Conservation (phyloP, 1,140 invertebrate genomes). For the Acyrthosiphon pisum region DNA sequence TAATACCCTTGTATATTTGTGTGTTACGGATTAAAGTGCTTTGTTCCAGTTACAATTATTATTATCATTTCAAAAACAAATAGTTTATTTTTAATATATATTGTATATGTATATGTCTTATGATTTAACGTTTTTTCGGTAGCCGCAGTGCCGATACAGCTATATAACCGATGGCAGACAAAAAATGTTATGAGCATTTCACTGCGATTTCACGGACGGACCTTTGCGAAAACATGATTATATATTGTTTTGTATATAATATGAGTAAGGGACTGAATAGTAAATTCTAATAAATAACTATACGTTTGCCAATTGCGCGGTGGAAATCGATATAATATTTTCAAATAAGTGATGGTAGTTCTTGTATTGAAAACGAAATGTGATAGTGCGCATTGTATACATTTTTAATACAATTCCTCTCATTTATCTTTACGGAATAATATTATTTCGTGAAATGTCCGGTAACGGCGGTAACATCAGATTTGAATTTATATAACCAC, state of each 20-base stretch:
- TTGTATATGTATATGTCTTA: background rate
- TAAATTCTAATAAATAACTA: background rate
- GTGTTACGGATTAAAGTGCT: background rate
- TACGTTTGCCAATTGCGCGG: background rate
- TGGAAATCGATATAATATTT: conserved; percentile 6
- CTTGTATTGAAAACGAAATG: background rate
- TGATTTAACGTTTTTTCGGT: background rate
- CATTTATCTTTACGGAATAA: background rate
- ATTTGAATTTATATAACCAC: background rate
- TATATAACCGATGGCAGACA: background rate
- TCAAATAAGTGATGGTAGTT: background rate
- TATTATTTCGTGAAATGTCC: background rate
- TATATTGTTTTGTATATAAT: background rate
- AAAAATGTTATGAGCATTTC: background rate
- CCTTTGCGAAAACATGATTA: background rate
- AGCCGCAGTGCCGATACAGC: background rate
- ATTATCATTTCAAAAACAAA: background rate
- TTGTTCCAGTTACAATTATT: background rate
- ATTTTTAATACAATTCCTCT: conserved; percentile 9
- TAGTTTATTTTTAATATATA: background rate
- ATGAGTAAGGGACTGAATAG: background rate
- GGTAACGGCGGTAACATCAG: background rate
- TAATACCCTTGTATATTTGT: background rate
- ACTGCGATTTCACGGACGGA: background rate
- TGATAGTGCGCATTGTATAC: background rate